Evolutionary conservation across 1,140 invertebrate species (phyloP).

Genomic region (Penaeus chinensis): DNA sequence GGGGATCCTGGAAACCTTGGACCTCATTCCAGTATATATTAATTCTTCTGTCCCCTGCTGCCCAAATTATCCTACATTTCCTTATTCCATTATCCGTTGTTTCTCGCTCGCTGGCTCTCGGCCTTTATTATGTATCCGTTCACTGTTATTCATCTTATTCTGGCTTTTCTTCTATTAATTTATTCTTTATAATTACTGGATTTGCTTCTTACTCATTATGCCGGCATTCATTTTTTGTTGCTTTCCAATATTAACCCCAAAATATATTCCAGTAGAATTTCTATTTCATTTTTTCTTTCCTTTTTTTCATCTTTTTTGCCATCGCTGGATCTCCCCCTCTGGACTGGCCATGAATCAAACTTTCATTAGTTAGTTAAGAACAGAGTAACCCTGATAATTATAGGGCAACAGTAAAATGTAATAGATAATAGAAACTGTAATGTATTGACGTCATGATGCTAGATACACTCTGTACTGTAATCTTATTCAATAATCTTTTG

Average conservation of each 20-base stretch:
- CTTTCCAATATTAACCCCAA: slow-evolving; percentile 36
- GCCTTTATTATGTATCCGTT: slow-evolving; percentile 43
- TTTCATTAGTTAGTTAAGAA: slow-evolving; percentile 51
- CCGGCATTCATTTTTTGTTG: slow-evolving; percentile 50
- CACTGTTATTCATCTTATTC: slow-evolving; percentile 44
- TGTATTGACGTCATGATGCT: slow-evolving; percentile 38
- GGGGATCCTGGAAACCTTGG: too few relatives aligned
- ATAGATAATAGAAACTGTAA: slow-evolving; percentile 45
- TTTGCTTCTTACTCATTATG: slow-evolving; percentile 51
- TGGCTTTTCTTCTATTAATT: slow-evolving; percentile 41
- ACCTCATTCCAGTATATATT: too few relatives aligned
- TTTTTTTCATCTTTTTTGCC: slow-evolving; percentile 29
- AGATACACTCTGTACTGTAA: slow-evolving; percentile 43
- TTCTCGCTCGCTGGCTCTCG: slow-evolving; percentile 10
- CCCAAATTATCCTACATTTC: too few relatives aligned
- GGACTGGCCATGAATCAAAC: slow-evolving; percentile 33
- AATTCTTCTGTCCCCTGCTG: too few relatives aligned
- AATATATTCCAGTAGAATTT: slow-evolving; percentile 24
- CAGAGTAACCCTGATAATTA: slow-evolving; percentile 44
- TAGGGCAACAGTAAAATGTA: slow-evolving; percentile 46
- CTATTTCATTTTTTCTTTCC: slow-evolving; percentile 32
- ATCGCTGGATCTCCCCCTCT: slow-evolving; percentile 28
- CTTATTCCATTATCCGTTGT: too few relatives aligned
- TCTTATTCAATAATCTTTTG: slow-evolving; percentile 56
- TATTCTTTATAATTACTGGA: slow-evolving; percentile 49